A percentile compares a stretch with the other conserved stretches of the same genome.
Evolutionary conservation across 2,797 vertebrate species (phyloP).

Genomic region (Botia almorhae): DNA sequence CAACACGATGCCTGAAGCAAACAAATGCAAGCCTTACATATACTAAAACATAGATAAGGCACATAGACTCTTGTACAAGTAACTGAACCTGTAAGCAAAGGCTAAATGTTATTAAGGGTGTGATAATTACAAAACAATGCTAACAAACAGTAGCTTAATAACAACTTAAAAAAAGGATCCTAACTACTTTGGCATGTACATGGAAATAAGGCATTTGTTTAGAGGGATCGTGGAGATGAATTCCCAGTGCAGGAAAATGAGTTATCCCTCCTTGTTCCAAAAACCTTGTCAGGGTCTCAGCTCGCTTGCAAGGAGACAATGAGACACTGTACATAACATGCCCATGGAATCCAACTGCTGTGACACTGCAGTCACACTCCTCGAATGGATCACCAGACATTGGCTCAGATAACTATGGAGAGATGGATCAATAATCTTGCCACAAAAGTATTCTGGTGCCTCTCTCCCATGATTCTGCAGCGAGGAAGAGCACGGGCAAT

Average conservation of each 20-base stretch:
- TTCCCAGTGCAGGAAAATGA: slow-evolving; percentile 68
- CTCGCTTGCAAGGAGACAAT: slow-evolving; percentile 42
- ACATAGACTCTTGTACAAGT: slow-evolving; percentile 54
- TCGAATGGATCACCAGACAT: slow-evolving; percentile 13
- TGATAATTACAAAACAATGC: slow-evolving; percentile 62
- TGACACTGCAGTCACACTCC: slow-evolving; percentile 25
- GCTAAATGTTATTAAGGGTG: slow-evolving; percentile 40
- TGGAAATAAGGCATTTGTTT: slow-evolving; percentile 85
- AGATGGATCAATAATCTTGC: slow-evolving; percentile 40
- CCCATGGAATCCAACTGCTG: slow-evolving; percentile 40
- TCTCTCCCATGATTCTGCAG: slow-evolving; percentile 30
- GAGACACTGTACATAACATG: slow-evolving; percentile 53
- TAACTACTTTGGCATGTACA: slow-evolving; percentile 84
- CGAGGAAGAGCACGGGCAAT: slow-evolving; percentile 43
- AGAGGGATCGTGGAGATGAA: slow-evolving; percentile 63
- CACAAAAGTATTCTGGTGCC: slow-evolving; percentile 40
- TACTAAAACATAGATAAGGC: slow-evolving; percentile 53
- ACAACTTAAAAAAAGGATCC: slow-evolving; percentile 66
- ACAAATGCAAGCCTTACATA: slow-evolving; percentile 44
- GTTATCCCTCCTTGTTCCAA: slow-evolving; percentile 60
- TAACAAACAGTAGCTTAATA: slow-evolving; percentile 59
- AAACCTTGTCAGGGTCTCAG: slow-evolving; percentile 34
- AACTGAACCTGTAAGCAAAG: slow-evolving; percentile 38
- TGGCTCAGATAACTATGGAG: slow-evolving; percentile 39
- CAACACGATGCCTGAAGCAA: slow-evolving; percentile 30